A percentile compares a stretch with the other conserved stretches of the same genome.
phyloP scores from a whole-genome alignment of 1,140 invertebrate species.

The Brachionus sp. region DNA sequence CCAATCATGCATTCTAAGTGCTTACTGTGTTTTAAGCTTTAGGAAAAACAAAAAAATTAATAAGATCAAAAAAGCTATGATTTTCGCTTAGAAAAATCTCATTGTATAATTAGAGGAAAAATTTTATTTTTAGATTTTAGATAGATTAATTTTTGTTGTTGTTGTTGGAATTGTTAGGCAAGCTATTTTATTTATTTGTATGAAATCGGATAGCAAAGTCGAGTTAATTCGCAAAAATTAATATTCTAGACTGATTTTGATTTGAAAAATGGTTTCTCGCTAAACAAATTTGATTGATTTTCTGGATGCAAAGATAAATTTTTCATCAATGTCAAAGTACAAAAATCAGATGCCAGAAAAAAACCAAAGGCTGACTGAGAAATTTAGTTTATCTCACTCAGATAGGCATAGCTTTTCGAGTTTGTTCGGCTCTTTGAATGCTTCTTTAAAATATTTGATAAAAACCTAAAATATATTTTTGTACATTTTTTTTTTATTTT shows the following conservation, averaged over 20 bases:
- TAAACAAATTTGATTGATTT: neutral
- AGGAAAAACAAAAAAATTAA: neutral
- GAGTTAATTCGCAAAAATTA: neutral
- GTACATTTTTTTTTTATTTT: too few species aligned
- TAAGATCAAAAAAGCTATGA: neutral
- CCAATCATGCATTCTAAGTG: slow-evolving; percentile 22
- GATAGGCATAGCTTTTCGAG: too few species aligned
- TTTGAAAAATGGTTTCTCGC: neutral
- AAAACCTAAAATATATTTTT: too few species aligned
- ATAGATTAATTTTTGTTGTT: neutral
- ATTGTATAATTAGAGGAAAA: neutral
- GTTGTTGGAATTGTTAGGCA: neutral
- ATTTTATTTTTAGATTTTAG: neutral
- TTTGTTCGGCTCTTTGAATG: too few species aligned
- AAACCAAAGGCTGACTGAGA: neutral
- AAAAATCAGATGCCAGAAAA: neutral
- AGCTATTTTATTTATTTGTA: neutral
- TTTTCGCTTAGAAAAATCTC: neutral
- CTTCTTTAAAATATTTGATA: too few species aligned
- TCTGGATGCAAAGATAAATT: neutral
- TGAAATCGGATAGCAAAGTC: neutral
- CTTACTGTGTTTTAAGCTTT: neutral
- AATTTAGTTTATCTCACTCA: too few species aligned
- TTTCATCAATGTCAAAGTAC: slow-evolving; percentile 2
- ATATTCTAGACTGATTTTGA: neutral